Base-by-base conservation (phyloP, 2,888 invertebrate genomes). In the Iphiclides podalirius region DNA sequence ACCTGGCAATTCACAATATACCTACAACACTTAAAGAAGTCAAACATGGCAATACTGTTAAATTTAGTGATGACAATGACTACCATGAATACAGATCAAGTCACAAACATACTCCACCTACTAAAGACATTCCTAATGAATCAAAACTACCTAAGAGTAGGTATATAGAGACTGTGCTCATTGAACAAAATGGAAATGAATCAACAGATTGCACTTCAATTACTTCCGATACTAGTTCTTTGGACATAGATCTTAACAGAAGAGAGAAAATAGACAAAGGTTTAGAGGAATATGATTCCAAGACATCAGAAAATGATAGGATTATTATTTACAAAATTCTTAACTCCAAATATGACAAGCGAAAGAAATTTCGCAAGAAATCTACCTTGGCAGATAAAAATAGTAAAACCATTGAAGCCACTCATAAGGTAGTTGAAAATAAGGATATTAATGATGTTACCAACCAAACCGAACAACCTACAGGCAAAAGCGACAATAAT, bases 31-130 rank as follows among this genome's bases (percentile, higher is more conserved):
- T 1, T 31, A 31, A 31, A 31, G 12, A 31, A 1, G 53, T 71
- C 0, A 81, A 76, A 51, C 53, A 65, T 12, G 70, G 67, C n/a
- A 82, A 79, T 46, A 66, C 67, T 33, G 86, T 87, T 0, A 85
- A 82, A 53, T 86, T 87, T 47, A 79, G 79, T 57, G 67, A 77
- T 60, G 70, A 77, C 2, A 82, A 86, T 52, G 84, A 79, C 53
- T 87, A 88, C 54, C 86, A 87, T 35, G 86, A 87, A 58, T 88
- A 88, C 54, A 72, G 88, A 39, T 84, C 86, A 1, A 68, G 81
- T 1, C 85, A 86, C 51, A 84, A 81, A 57, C 88, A 88, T 54
- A 87, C 88, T 1, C 88, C 88, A 6, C 88, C 88, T 0, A 87
- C 88, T 11, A 86, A 84, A 63, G 82, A 85, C 14, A 65, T 61